Evolutionary conservation across 2,888 invertebrate species (phyloP).

Genomic region (Xanthostigma xanthostigma): DNA sequence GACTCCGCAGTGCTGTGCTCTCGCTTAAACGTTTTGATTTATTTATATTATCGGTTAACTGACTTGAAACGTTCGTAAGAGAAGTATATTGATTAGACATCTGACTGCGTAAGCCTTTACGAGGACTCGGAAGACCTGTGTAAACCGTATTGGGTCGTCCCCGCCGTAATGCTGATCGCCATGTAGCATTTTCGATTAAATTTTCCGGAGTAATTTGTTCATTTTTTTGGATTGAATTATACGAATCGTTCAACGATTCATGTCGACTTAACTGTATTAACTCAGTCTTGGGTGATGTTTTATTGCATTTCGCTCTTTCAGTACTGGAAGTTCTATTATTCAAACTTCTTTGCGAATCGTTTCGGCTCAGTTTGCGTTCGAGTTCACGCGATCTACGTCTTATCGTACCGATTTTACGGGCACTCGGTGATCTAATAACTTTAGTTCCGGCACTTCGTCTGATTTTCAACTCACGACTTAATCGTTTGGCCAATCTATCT

Average conservation of each 20-base stretch:
- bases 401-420: slow-evolving; percentile 63
- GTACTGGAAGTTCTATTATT: not conserved
- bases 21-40: slow-evolving; percentile 5
- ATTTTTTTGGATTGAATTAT: not conserved
- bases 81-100: no score
- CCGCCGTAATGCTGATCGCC: slow-evolving; percentile 36
- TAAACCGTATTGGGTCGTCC: slow-evolving; percentile 33
- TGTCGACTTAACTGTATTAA: no score
- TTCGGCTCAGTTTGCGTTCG: slow-evolving; percentile 33
- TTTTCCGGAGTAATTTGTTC: not conserved
- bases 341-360: slow-evolving; percentile 47
- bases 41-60: slow-evolving; percentile 3
- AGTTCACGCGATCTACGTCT: slow-evolving; percentile 53
- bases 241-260: no score
- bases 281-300: no score
- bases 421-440: slow-evolving; percentile 65
- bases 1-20: slow-evolving; percentile 1
- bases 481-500: slow-evolving; percentile 51
- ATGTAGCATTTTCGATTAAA: slow-evolving; percentile 15
- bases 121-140: slow-evolving; percentile 26
- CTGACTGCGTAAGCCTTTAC: not conserved
- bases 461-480: slow-evolving; percentile 61
- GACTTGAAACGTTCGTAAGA: slow-evolving; percentile 1
- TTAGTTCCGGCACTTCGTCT: slow-evolving; percentile 51
- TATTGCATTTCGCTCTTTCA: no score